Evolutionary conservation across 2,113 vertebrate genomes (phyloP), one percentile per base, ranked within the genome.

Genomic region (Rhinogobius similis): DNA sequence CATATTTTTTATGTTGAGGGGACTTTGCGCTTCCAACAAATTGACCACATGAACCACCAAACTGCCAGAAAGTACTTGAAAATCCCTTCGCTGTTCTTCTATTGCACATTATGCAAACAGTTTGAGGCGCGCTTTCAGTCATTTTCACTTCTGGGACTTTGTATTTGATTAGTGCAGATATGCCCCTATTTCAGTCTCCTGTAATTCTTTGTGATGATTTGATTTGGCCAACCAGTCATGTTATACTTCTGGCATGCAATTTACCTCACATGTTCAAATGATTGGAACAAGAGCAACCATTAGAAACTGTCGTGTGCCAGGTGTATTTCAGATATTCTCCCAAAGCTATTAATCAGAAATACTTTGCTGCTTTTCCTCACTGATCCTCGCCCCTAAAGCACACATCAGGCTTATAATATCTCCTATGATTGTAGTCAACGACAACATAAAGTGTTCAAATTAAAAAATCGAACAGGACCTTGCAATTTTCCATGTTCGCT

Each of bases 391-490:
- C 29, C 6, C 29, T 32, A 32, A 32, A 32, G 14, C 3, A 3
- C 14, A 59, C 27, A 27, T 16, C 6, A 3, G 8, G 10, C 26
- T 11, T 20, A 36, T 10, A 32, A 20, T 18, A 20, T 8, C 18
- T 36, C 16, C 29, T 11, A 20, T n/a, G 14, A 61, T 16, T 36
- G 27, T 61, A 36, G 16, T 58, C 55, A 58, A 29, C 26, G 24
- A 56, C 53, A 58, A 29, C 29, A 36, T n/a, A 61, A 61, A 32
- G 18, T 18, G 27, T 20, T 65, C 53, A 43, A 21, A 69, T 76
- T 82, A 9, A 55, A 63, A 56, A 72, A 65, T 32, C n/a, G 38
- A 24, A 52, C 16, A 21, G 20, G n/a, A 50, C 48, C 56, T 7
- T 38, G 16, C 46, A 11, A 18, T 61, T 61, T 14, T 43, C 59